phyloP scores from a whole-genome alignment of 2,888 invertebrate genomes.

The Opisthograptis luteolata region DNA sequence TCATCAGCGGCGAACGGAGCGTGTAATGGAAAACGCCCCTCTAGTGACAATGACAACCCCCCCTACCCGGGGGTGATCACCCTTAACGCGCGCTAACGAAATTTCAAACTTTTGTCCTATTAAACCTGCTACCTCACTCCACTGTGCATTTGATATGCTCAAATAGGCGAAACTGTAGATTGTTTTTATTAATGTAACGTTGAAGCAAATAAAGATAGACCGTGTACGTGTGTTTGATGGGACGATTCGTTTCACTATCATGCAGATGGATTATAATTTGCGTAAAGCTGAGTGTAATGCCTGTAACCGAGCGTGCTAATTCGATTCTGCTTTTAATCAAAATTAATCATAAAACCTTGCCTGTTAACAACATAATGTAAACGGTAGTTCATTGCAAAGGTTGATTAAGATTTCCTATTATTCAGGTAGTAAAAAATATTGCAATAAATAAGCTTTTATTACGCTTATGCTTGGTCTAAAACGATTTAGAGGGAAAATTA shows the following conservation, averaged over 20 bases:
- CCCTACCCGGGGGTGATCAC: constrained; percentile 32
- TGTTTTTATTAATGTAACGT: constrained; percentile 43
- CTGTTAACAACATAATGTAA: constrained; percentile 4
- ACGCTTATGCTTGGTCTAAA: no score
- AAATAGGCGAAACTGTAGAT: constrained; percentile 58
- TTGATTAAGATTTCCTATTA: constrained; percentile 10
- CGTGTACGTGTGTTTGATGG: constrained; percentile 10
- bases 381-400: constrained; percentile 1
- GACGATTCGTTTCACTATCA: constrained; percentile 22
- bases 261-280: constrained; percentile 5
- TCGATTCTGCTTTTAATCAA: constrained; percentile 8
- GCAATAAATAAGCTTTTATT: constrained; percentile 3
- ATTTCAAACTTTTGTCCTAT: constrained; percentile 64
- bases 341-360: constrained; percentile 7
- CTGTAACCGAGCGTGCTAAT: constrained; percentile 10
- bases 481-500: no score
- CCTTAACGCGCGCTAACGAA: constrained; percentile 75
- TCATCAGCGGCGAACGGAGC: constrained; percentile 81
- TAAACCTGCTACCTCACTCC: constrained; percentile 42
- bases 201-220: constrained; percentile 24
- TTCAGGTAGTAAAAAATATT: constrained; percentile 5
- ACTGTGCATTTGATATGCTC: constrained; percentile 53
- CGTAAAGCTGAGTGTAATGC: constrained; percentile 2
- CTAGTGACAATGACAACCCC: constrained; percentile 60
- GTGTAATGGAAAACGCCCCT: constrained; percentile 83